Evolutionary conservation across 2,113 vertebrate species (phyloP), one percentile per base, ranked within the genome.

Genomic region (Callipepla californica): DNA sequence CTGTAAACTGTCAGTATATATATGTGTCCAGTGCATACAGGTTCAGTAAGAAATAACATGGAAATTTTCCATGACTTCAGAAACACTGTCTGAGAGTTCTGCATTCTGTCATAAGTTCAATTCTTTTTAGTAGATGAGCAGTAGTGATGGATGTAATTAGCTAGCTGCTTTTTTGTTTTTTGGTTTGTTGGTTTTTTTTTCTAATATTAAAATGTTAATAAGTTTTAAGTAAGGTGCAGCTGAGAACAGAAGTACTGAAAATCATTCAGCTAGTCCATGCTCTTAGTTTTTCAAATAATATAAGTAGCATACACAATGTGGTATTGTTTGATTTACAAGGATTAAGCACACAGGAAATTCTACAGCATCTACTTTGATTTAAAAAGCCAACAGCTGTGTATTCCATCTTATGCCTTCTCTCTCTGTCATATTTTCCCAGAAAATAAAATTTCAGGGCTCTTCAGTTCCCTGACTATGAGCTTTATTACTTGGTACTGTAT

Each of bases 21-120:
- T 68, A n/a, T 13, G 40, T 44, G 7, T 76, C 72, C 36, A 16
- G 22, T 59, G 70, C 67, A 51, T 93, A 25, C 19, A 55, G 76
- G 32, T 80, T 76, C 57, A 80, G 47, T 83, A 84, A 34, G 14
- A 68, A 57, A 30, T 16, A 47, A 34, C 6, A 3, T 19, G 44
- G 40, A 86, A 69, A 19, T 22, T 82, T 88, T 63, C 21, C 2
- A 0, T 76, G 42, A 42, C 21, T 73, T 77, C 17, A 55, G 76
- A 51, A 32, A 30, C 76, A 1, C 0, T 21, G 61, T 87, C 51
- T 79, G 66, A 80, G 38, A 84, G 84, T 1, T 34, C 28, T 72
- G 26, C 1, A 0, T 73, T 85, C 16, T 7, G 50, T 59, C 3
- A 1, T 3, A n/a, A 65, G 22, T 65, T 57, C 18, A 7, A 12